Percentiles rank a stretch among this genome's conserved stretches.
Evolutionary conservation across 2,113 vertebrate genomes (phyloP).

Genomic region (Sander lucioperca): DNA sequence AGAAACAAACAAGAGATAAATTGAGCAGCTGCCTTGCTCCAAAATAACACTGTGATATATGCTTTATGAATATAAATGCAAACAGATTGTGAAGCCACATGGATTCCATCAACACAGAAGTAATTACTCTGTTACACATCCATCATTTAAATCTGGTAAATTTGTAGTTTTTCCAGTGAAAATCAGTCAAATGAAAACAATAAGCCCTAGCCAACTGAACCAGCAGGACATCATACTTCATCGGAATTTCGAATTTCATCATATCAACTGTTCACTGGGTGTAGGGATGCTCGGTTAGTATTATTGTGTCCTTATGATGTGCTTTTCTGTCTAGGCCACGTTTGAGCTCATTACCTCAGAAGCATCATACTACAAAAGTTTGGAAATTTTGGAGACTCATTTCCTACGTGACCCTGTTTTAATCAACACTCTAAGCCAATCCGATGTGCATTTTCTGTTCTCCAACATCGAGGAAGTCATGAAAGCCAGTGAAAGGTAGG

Average conservation of each 20-base stretch:
- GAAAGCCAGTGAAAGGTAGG: slow-evolving; percentile 94
- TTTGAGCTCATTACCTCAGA: slow-evolving; percentile 97
- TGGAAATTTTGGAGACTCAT: slow-evolving; percentile 93
- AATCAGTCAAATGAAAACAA: not conserved
- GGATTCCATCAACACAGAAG: not conserved
- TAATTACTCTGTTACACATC: not conserved
- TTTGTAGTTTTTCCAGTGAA: not conserved
- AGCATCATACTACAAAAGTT: slow-evolving; percentile 96
- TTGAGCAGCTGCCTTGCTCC: not conserved
- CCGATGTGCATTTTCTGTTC: slow-evolving; percentile 96
- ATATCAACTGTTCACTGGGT: not conserved
- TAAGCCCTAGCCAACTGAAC: not conserved
- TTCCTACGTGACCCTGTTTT: slow-evolving; percentile 92
- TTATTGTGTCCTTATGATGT: slow-evolving; percentile 13
- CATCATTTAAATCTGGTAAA: not conserved
- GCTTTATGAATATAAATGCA: not conserved
- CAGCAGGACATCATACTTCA: not conserved
- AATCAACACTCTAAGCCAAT: slow-evolving; percentile 90
- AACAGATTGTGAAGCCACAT: not conserved
- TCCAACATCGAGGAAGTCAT: slow-evolving; percentile 96
- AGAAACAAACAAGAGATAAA: not conserved
- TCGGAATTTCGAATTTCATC: not conserved
- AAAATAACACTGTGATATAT: not conserved
- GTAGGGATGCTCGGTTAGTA: not conserved
- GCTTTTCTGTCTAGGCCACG: slow-evolving; percentile 88